Conservation (phyloP, 2,113 vertebrate species). For the Eretmochelys imbricata region DNA sequence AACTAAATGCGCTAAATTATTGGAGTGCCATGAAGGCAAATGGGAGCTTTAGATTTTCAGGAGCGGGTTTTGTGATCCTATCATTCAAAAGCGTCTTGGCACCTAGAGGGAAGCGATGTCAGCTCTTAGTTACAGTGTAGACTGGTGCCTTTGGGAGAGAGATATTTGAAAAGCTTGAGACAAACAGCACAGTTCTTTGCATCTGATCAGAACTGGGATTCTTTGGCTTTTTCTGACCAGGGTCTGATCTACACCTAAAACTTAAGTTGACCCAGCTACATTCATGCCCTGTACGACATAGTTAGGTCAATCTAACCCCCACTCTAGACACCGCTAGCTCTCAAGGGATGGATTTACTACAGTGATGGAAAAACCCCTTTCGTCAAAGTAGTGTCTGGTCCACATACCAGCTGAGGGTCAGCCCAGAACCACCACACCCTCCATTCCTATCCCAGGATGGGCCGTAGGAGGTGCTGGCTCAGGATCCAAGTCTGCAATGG, state of each 20-base stretch:
- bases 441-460: not conserved
- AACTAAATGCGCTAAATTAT: not conserved
- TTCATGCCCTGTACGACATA: not conserved
- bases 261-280: not conserved
- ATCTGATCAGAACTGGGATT: not conserved
- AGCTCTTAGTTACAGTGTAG: not conserved
- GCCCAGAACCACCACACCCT: not conserved
- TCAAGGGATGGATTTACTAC: not conserved
- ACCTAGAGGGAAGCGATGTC: not conserved
- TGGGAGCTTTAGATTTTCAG: fast-evolving
- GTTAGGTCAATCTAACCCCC: not conserved
- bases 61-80: not conserved
- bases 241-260: not conserved
- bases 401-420: not conserved
- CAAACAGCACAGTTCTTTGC: not conserved
- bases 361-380: not conserved
- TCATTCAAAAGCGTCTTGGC: not conserved
- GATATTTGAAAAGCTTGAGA: not conserved
- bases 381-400: too few species aligned
- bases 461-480: not conserved
- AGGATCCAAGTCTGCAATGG: not conserved
- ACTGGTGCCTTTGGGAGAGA: not conserved
- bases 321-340: not conserved
- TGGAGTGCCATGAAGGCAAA: fast-evolving
- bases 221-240: not conserved